A percentile compares a stretch with the other conserved stretches of the same genome.
Evolutionary conservation across 2,888 invertebrate species (phyloP).

Genomic region (Mechanitis mazaeus): DNA sequence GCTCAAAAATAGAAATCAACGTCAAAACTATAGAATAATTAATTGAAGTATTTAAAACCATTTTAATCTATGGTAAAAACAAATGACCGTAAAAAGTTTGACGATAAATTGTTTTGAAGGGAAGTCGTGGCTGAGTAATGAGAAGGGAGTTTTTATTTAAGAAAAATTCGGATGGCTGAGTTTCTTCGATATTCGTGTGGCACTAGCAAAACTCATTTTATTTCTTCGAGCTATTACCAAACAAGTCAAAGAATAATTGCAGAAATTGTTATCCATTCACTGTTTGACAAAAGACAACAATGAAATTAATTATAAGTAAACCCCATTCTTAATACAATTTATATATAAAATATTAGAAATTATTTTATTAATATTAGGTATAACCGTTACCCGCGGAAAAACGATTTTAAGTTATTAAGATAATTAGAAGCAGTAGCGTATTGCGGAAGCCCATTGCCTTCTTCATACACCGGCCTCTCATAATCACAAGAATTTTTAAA

Average conservation of each 20-base stretch:
- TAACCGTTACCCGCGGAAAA: no score
- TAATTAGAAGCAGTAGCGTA: no score
- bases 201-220: conserved; percentile 21
- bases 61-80: conserved; percentile 29
- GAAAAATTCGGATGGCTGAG: conserved; percentile 33
- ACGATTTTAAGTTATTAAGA: no score
- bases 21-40: not conserved
- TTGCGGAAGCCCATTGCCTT: no score
- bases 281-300: not conserved
- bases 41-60: conserved; percentile 7
- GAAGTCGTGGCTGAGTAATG: conserved; percentile 41
- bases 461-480: no score
- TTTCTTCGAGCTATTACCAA: conserved; percentile 28
- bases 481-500: no score
- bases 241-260: conserved; percentile 28
- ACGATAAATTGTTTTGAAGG: conserved; percentile 58
- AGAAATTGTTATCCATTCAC: conserved; percentile 18
- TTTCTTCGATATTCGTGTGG: conserved; percentile 29
- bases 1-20: not conserved
- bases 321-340: no score
- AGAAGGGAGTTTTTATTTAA: conserved; percentile 51
- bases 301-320: no score
- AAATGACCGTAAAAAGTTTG: conserved; percentile 45
- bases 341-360: no score
- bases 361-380: no score